These are phyloP conservation scores for Lepidotrigona ventralis DNA, from an alignment of 1,140 invertebrate genomes.

Conservation along the genomic window DNA sequence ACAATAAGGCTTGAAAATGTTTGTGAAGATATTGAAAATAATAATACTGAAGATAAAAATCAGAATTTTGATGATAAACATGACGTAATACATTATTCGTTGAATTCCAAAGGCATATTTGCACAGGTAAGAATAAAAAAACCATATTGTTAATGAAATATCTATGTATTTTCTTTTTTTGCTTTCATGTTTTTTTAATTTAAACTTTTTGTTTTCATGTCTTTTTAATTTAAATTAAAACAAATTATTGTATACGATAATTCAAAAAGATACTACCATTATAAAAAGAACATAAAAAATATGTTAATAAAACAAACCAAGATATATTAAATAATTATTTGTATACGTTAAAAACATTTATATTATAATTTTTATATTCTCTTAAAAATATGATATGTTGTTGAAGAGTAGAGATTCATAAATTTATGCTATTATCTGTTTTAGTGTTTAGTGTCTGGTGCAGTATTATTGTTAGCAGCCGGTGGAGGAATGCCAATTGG, in stretches of 20 bases:
- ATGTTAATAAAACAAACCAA: not conserved
- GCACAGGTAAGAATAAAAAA: slow-evolving; percentile 65
- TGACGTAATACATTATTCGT: slow-evolving; percentile 37
- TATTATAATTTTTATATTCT: no score
- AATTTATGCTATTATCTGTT: slow-evolving; percentile 35
- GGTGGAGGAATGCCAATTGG: slow-evolving; percentile 87
- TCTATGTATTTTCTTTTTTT: no score
- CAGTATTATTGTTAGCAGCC: slow-evolving; percentile 83
- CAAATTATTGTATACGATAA: not conserved
- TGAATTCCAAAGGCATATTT: slow-evolving; percentile 66
- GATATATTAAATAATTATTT: not conserved
- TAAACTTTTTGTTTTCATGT: not conserved
- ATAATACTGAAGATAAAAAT: slow-evolving; percentile 45
- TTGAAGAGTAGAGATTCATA: not conserved
- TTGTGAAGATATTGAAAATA: slow-evolving; percentile 47
- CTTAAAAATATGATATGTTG: not conserved
- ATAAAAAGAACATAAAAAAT: not conserved
- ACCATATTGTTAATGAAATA: not conserved
- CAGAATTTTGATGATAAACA: slow-evolving; percentile 44
- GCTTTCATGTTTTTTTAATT: not conserved
- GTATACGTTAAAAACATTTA: not conserved
- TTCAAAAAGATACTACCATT: not conserved
- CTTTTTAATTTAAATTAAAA: not conserved
- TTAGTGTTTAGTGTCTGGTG: slow-evolving; percentile 85
- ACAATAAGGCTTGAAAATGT: slow-evolving; percentile 35